phyloP scores from a whole-genome alignment of 35 echinoderm and acorn worm genomes.

The Lytechinus pictus region DNA sequence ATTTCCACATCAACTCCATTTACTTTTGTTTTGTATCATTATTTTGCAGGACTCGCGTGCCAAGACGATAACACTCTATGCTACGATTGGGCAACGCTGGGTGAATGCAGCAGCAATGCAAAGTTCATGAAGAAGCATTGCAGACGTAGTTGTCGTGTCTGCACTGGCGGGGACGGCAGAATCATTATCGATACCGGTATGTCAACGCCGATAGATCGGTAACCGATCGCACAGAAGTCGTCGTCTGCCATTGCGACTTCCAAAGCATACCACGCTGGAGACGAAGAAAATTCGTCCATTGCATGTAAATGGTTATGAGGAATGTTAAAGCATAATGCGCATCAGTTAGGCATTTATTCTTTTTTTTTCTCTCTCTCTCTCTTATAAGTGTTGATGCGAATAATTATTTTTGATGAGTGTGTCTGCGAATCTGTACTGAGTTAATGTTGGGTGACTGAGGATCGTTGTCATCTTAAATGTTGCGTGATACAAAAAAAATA shows the following conservation, averaged over 20 bases:
- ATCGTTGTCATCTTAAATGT: not conserved
- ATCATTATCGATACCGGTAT: slow-evolving; percentile 49
- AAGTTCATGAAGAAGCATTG: slow-evolving; percentile 47
- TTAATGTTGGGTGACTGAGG: not conserved
- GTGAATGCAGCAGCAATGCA: slow-evolving; percentile 48
- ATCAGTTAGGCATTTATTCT: not conserved
- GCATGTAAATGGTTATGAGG: not conserved
- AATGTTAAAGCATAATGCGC: not conserved
- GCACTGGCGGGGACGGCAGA: slow-evolving; percentile 46
- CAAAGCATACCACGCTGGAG: not conserved
- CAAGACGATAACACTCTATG: slow-evolving; percentile 53
- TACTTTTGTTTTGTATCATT: not conserved
- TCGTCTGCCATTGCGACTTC: not conserved
- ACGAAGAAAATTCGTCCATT: not conserved
- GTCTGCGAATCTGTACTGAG: not conserved
- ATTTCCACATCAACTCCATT: not conserved
- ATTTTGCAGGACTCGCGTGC: not conserved
- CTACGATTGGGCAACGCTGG: slow-evolving; percentile 61
- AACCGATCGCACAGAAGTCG: not conserved
- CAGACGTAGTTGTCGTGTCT: slow-evolving; percentile 46
- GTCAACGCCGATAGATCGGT: not conserved
- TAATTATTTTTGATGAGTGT: not conserved
- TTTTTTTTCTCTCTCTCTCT: not conserved
- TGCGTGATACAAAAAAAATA: not conserved
- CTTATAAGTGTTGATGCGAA: not conserved